These are phyloP conservation scores for Campylomormyrus tamandua DNA, from an alignment of 2,113 vertebrate species.

Conservation along the genomic window DNA sequence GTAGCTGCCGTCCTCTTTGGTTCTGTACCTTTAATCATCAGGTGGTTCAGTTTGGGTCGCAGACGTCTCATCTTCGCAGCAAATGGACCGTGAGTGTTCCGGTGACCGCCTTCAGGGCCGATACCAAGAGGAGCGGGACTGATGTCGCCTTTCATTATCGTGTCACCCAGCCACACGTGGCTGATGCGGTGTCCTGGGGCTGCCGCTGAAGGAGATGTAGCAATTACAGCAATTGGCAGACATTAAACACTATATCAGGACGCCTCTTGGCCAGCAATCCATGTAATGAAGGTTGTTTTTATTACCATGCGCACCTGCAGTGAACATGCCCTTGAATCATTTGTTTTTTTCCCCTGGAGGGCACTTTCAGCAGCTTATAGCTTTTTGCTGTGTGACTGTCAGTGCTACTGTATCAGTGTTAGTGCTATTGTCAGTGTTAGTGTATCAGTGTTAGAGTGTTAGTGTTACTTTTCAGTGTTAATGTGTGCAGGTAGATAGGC, in stretches of 20 bases:
- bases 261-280: neutral
- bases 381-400: neutral
- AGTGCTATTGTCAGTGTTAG: neutral
- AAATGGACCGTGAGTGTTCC: neutral
- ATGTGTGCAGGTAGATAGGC: neutral
- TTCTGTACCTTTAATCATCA: neutral
- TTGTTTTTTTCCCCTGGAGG: neutral
- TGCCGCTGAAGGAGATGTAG: neutral
- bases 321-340: neutral
- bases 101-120: neutral
- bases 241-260: neutral
- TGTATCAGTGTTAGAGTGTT: neutral
- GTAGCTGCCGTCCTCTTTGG: neutral
- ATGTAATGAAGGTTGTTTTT: neutral
- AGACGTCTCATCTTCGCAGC: neutral
- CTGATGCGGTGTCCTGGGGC: neutral
- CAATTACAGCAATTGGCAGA: neutral
- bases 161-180: neutral
- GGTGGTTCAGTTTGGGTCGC: neutral
- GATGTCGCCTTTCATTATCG: neutral
- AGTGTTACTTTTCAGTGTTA: neutral
- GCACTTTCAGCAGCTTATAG: neutral
- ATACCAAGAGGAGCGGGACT: neutral
- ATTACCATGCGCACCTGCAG: neutral
- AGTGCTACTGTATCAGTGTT: neutral